Base-by-base conservation (phyloP, 2,797 vertebrate species). In the Diplodus puntazzo region DNA sequence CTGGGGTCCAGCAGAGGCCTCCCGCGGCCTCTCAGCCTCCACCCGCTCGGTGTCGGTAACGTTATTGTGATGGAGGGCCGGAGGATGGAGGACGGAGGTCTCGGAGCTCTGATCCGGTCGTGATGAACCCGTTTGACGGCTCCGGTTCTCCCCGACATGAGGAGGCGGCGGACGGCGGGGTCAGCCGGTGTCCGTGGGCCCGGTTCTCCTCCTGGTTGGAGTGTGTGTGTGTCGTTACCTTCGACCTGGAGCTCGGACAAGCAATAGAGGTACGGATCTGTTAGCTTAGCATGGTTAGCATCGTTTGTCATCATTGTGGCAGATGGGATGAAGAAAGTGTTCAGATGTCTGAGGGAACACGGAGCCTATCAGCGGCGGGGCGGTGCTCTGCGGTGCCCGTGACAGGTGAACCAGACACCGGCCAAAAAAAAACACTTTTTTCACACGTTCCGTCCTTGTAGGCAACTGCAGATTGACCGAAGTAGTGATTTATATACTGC, bases 181-280 rank as follows among this genome's bases (percentile, higher is more conserved):
- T 69, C 17, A 52, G 85, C 3, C 84, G 82, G 0, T 65, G 89
- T 25, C 94, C 94, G 27, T 98, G 97, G 97, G 84, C 91, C 23
- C 95, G 97, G 20, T 97, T 99, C 90, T 96, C 96, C 5, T 94
- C 96, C 1, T 98, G 97, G 97, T 78, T 98, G 67, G 97, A 98
- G 83, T 98, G 97, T 61, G 94, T 96, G 78, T 99, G 98, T 71
- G 97, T 98, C 4, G 97, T 99, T 59, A 98, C 97, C 81, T 98
- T 99, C 94, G 97, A 98, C 89, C 94, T 98, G 92, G 97, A 99
- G 94, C 95, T 99, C 42, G 98, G 98, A 54, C 97, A 98, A 90
- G 97, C 97, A 69, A 96, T 98, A 62, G 98, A 99, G 97, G 97
- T 98, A 86, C 42, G 23, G 39, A 25, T 21, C 39, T 2, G 66